Evolutionary conservation across 2,797 vertebrate species (phyloP).

Genomic region (Gambelia wislizenii): DNA sequence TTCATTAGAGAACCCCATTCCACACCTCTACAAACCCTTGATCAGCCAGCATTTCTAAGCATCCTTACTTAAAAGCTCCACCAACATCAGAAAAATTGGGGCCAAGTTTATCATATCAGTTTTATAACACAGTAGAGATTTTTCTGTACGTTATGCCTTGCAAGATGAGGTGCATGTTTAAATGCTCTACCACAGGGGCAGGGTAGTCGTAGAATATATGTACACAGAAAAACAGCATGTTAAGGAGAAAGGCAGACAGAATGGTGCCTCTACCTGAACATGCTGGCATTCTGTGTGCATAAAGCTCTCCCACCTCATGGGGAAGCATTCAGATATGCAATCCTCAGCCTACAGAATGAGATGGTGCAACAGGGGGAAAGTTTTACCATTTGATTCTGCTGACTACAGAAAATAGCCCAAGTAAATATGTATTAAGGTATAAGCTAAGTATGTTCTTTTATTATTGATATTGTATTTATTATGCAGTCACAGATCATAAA

Average conservation of each 20-base stretch:
- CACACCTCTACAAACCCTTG: not conserved
- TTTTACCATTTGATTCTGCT: not conserved
- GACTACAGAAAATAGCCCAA: not conserved
- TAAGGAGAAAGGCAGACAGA: not conserved
- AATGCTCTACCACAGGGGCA: not conserved
- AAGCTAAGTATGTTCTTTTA: not conserved
- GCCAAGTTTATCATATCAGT: not conserved
- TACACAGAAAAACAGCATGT: not conserved
- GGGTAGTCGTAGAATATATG: not conserved
- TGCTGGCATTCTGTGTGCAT: not conserved
- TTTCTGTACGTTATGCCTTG: not conserved
- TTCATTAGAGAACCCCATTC: not conserved
- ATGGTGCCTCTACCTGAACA: not conserved
- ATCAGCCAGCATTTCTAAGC: not conserved
- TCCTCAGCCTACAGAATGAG: not conserved
- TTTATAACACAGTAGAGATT: not conserved
- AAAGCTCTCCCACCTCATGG: not conserved
- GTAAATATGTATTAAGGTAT: not conserved
- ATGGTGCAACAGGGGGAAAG: not conserved
- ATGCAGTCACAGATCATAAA: too few species aligned
- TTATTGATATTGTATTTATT: too few species aligned
- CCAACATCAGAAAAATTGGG: not conserved
- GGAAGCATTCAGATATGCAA: not conserved
- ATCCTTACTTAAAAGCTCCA: not conserved
- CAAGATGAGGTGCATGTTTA: not conserved